These are phyloP conservation scores for Molossus alvarezi DNA, from an alignment of 2,797 vertebrate genomes.

Conservation along the genomic window DNA sequence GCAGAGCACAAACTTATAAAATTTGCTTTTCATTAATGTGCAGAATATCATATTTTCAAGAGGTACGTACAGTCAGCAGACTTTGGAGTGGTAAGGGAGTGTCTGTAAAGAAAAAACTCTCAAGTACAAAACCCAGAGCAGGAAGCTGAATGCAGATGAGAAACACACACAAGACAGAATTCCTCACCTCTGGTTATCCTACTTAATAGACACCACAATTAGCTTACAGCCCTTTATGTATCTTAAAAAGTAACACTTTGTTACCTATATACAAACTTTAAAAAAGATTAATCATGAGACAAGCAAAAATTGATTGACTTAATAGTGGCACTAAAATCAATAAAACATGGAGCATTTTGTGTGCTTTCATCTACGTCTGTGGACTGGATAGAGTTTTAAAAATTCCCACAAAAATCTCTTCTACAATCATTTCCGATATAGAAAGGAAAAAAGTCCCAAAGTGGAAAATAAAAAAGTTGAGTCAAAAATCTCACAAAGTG, in stretches of 20 bases:
- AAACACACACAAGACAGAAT: conserved; percentile 69
- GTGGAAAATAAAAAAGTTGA: conserved; percentile 39
- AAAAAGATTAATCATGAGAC: conserved; percentile 67
- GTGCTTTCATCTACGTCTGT: conserved; percentile 69
- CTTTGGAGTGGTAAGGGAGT: conserved; percentile 54
- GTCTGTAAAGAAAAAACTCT: conserved; percentile 70
- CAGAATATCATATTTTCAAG: not conserved
- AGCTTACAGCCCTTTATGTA: conserved; percentile 87
- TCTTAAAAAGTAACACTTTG: conserved; percentile 84
- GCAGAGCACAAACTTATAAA: conserved; percentile 72
- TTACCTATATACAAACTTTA: conserved; percentile 77
- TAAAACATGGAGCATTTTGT: not conserved
- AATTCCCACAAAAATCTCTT: conserved; percentile 68
- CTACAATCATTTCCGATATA: conserved; percentile 60
- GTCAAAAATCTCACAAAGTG: conserved; percentile 82
- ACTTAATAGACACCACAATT: conserved; percentile 80
- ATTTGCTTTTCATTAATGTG: conserved; percentile 63
- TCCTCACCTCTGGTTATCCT: conserved; percentile 80
- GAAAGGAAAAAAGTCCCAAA: not conserved
- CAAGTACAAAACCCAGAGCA: conserved; percentile 67
- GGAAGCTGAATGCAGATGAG: conserved; percentile 21
- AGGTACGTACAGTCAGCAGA: conserved; percentile 66
- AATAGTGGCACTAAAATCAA: not conserved
- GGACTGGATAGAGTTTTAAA: conserved; percentile 66
- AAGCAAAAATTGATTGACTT: conserved; percentile 23